Percentiles rank a stretch among this genome's conserved stretches.
phyloP scores from a whole-genome alignment of 2,888 invertebrate genomes.

The Phymatocera aterrima region DNA sequence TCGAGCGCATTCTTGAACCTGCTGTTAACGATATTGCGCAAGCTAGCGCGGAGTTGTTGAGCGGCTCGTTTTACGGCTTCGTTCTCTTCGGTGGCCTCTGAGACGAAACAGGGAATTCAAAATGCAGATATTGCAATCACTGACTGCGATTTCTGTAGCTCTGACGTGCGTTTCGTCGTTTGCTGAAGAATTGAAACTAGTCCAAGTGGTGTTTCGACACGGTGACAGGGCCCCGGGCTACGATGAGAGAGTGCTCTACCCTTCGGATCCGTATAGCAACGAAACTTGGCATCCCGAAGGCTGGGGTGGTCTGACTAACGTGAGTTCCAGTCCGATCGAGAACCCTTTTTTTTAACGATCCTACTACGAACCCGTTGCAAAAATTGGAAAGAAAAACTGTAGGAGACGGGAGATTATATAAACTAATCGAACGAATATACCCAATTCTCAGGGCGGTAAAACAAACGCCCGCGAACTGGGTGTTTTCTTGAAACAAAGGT shows the following conservation, averaged over 20 bases:
- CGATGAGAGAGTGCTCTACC: slow-evolving; percentile 72
- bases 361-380: background rate
- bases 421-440: background rate
- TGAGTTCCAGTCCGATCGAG: slow-evolving; percentile 69
- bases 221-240: slow-evolving; percentile 81
- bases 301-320: slow-evolving; percentile 81
- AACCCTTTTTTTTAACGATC: background rate
- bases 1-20: no score
- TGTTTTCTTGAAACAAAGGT: slow-evolving; percentile 74
- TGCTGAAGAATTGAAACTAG: background rate
- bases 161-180: background rate
- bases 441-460: slow-evolving; percentile 75
- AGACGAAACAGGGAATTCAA: no score
- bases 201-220: slow-evolving; percentile 79
- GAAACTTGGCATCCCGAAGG: slow-evolving; percentile 80
- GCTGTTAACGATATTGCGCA: no score
- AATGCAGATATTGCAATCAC: background rate
- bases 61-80: no score
- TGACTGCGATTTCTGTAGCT: background rate
- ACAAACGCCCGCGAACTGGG: slow-evolving; percentile 76
- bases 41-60: no score
- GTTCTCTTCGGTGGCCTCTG: no score
- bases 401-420: background rate
- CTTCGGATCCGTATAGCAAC: slow-evolving; percentile 77
- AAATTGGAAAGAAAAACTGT: background rate